Evolutionary conservation across 1,140 invertebrate genomes (phyloP), one percentile per base, ranked within the genome.

Genomic region (Cyrtorhinus lividipennis): DNA sequence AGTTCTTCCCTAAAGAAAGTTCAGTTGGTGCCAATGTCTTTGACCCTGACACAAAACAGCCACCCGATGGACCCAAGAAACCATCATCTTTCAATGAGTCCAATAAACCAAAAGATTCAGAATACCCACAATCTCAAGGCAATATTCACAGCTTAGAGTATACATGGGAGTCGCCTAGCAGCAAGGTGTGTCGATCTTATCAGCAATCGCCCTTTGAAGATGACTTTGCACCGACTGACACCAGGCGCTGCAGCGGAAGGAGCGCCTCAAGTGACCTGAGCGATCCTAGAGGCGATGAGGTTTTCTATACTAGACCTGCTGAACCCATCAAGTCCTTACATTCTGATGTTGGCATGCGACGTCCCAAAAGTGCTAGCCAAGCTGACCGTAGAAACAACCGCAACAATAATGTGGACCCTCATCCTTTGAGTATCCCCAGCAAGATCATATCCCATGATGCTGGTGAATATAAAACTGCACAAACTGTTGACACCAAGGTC

Each of bases 131-230:
- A 10, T 5, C 48, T 53, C 30, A 38, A 8, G 30, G 30, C 30
- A 44, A 44, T n/a, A 44, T 44, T 8, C 22, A 56, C 38, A 61
- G 23, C 8, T 24, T 24, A 13, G 62, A 44, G 23, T 45, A 56
- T 56, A n/a, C 63, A 22, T 61, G 62, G 26, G 62, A 62, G 3
- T 48, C 25, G 2, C 10, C 24, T 20, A 27, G 24, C 25, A 3
- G 18, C 23, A 64, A 65, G 48, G 12, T 13, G n/a, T 59, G n/a
- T 38, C 18, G 64, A 25, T 62, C 48, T n/a, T 65, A 80, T 62
- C 71, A 77, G 1, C 76, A 79, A 3, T 82, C 81, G 8, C 76
- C 81, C 65, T 87, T 87, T 75, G 84, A 87, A 68, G 85, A 87
- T 69, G 84, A 87, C 71, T 81, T 87, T 65, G 82, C 82, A 0